These are phyloP conservation scores for Tragulus kanchil DNA, from an alignment of 2,113 vertebrate genomes.

Conservation along the genomic window DNA sequence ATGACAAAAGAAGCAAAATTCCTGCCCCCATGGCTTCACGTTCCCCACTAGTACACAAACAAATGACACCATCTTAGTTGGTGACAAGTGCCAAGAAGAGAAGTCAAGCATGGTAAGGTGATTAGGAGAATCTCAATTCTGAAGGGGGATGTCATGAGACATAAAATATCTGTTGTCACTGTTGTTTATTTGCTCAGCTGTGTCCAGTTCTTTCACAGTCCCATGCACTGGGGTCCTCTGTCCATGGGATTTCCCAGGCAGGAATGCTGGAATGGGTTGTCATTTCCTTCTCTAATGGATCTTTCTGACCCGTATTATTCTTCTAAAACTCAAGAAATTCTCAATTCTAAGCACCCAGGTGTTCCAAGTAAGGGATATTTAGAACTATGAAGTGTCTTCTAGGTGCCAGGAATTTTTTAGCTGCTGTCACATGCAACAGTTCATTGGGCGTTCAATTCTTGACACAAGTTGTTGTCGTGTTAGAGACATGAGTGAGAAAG, in stretches of 20 bases:
- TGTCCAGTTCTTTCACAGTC: neutral
- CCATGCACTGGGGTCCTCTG: no score
- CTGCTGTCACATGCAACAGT: fast-evolving
- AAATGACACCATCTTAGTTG: fast-evolving
- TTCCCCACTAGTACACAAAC: no score
- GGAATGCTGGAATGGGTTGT: neutral
- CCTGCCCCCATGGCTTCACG: fast-evolving
- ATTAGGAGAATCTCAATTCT: neutral
- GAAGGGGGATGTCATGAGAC: fast-evolving
- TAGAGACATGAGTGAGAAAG: neutral
- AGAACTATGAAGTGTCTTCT: neutral
- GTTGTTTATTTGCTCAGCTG: fast-evolving
- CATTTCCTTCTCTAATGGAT: neutral
- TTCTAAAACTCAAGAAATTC: neutral
- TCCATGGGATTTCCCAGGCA: neutral
- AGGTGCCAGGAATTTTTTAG: neutral
- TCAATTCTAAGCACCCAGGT: no score
- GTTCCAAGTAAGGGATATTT: neutral
- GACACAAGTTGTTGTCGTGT: fast-evolving
- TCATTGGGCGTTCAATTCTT: neutral
- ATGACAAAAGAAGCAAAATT: neutral
- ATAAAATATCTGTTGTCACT: fast-evolving
- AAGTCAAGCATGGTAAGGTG: fast-evolving
- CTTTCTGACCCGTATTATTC: neutral
- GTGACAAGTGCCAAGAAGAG: fast-evolving